Base-by-base conservation (phyloP, 2,888 invertebrate species). In the Chrysolina oricalcia region DNA sequence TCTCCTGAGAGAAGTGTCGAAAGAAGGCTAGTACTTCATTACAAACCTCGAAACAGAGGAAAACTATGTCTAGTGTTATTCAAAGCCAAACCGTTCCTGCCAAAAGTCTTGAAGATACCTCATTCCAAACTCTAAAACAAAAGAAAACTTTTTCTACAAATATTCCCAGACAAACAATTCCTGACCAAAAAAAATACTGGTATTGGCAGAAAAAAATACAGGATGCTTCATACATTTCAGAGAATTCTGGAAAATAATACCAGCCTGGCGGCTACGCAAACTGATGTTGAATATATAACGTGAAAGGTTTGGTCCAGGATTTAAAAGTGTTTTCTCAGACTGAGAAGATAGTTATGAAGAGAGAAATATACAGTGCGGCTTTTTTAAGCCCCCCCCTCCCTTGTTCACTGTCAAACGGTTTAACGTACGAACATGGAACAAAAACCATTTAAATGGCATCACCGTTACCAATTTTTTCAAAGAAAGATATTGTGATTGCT, bases 171-270 rank as follows among this genome's bases (percentile, higher is more conserved):
- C 62, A 62, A 27, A 23, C 62, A 13, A 62, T 62, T 62, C 62
- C 62, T 27, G n/a, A 13, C 62, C 35, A 62, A 23, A 11, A 59
- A 23, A 46, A 35, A 62, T 62, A 62, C n/a, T n/a, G n/a, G n/a
- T 62, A 23, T 62, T 27, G 62, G 35, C 62, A 62, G 62, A 62
- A 62, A 62, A 62, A 62, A 62, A 27, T 1, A 59, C 59, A n/a
- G 62, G 23, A 15, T 23, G 62, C 6, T 62, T 62, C 27, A 35
- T 27, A 15, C 62, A 27, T 62, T 56, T n/a, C 62, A 62, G 35
- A 62, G 27, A 21, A 35, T 62, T 62, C 6, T 62, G 62, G 23
- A 62, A 62, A 62, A 15, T 23, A 62, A 8, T 23, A 62, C 21
- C 62, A 19, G 23, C 23, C 62, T 27, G 62, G 27, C 27, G 15